Evolutionary conservation across 2,888 invertebrate species (phyloP).

Genomic region (Polyommatus icarus): DNA sequence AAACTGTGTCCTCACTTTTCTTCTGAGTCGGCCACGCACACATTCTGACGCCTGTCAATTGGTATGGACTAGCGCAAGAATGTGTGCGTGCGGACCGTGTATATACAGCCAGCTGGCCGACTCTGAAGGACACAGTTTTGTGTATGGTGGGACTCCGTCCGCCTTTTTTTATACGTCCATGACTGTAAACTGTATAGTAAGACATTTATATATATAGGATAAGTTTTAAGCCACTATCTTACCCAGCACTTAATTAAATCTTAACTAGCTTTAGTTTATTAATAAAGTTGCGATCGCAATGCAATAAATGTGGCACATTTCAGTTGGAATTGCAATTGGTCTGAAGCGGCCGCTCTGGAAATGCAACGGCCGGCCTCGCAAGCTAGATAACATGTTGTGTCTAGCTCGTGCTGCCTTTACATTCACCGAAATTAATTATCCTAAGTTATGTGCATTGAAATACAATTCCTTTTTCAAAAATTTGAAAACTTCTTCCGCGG

Average conservation of each 20-base stretch:
- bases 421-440: conserved; percentile 33
- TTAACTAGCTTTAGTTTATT: neutral
- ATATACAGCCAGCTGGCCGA: no score
- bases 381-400: conserved; percentile 67
- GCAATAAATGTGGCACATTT: conserved; percentile 36
- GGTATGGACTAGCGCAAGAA: no score
- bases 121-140: no score
- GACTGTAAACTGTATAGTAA: neutral
- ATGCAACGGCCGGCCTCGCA: conserved; percentile 63
- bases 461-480: no score
- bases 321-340: conserved; percentile 43
- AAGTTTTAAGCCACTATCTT: neutral
- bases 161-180: no score
- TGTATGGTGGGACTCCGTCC: no score
- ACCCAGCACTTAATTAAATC: neutral
- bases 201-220: neutral
- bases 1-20: no score
- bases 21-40: no score
- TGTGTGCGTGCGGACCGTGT: no score
- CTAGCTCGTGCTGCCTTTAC: conserved; percentile 49
- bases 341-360: conserved; percentile 47
- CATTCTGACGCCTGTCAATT: no score
- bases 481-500: no score
- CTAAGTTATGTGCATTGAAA: neutral
- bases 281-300: conserved; percentile 16